Base-by-base conservation (phyloP, 2,888 invertebrate species). In the Muschampia plurimacula region DNA sequence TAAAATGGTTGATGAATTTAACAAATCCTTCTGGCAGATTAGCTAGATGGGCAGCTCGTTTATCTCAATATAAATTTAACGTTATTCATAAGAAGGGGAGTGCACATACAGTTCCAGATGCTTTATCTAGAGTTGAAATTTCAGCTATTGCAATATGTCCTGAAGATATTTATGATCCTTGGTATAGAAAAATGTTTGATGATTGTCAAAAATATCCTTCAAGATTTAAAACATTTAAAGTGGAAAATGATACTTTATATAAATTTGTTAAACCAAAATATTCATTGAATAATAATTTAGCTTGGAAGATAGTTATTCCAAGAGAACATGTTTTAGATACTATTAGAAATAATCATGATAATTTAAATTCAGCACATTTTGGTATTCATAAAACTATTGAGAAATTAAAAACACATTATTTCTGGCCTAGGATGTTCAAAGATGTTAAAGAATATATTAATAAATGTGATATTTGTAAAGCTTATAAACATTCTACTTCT, bases 21-120 rank as follows among this genome's bases (percentile, higher is more conserved):
- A 44, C 46, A 12, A 65, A 71, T 49, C 70, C 70, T 41, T 52
- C 65, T 44, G 70, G 70, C 12, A 52, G 70, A 41, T 71, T 71
- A 71, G 70, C 70, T 57, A 64, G 70, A 13, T 71, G 70, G 70
- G 44, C 55, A 7, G 41, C 41, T 39, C 49, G 70, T 39, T 64
- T 71, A 36, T 52, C 65, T 10, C 64, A 64, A 32, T 71, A 36
- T 64, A 55, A 71, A 15, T 64, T 65, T 13, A 41, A 71, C 2
- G 15, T 71, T 7, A 52, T 71, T n/a, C 65, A 71, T 32, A 52
- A 41, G 28, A 71, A 71, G 22, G 70, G 70, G 22, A 68, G n/a
- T 12, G 28, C 22, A 13, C 41, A 68, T 68, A 39, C n/a, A 13
- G 68, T 68, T 5, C 68, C 68, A 28, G 68, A 68, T 68, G 68